Conservation (phyloP, 1,140 invertebrate species). For the Drosophila ambigua region DNA sequence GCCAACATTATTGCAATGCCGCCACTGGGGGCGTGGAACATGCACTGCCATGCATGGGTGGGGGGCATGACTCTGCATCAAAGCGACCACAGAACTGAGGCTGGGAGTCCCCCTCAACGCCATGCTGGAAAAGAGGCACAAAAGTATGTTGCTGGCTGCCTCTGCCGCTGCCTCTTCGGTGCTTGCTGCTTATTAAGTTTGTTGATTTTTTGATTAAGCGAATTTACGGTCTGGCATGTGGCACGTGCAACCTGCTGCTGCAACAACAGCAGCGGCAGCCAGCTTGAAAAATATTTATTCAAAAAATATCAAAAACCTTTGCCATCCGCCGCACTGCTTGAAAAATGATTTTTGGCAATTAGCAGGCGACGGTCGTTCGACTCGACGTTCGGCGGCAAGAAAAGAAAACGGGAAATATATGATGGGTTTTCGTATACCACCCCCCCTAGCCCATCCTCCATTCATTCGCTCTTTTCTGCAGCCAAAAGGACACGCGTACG, state of each 20-base stretch:
- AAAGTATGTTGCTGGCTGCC: not conserved
- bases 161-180: not conserved
- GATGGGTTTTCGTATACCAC: conserved; percentile 6
- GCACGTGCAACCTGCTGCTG: conserved; percentile 40
- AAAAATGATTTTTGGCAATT: conserved; percentile 81
- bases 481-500: conserved; percentile 55
- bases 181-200: conserved; percentile 63
- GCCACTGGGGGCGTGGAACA: not conserved
- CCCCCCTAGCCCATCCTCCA: not conserved
- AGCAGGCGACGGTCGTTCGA: conserved; percentile 46
- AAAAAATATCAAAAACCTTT: conserved; percentile 15
- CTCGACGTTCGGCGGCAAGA: too few relatives aligned
- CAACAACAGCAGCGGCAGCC: not conserved
- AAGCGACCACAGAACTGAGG: conserved; percentile 37
- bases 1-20: not conserved
- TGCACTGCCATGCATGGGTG: not conserved
- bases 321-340: conserved; percentile 45
- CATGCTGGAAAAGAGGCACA: not conserved
- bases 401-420: conserved; percentile 28
- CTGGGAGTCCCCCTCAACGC: not conserved
- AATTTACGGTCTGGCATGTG: conserved; percentile 47
- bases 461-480: conserved; percentile 33
- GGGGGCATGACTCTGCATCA: conserved; percentile 27
- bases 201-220: conserved; percentile 73
- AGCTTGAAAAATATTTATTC: conserved; percentile 40